Evolutionary conservation across 2,888 invertebrate species (phyloP).

Genomic region (Philonicus albiceps): DNA sequence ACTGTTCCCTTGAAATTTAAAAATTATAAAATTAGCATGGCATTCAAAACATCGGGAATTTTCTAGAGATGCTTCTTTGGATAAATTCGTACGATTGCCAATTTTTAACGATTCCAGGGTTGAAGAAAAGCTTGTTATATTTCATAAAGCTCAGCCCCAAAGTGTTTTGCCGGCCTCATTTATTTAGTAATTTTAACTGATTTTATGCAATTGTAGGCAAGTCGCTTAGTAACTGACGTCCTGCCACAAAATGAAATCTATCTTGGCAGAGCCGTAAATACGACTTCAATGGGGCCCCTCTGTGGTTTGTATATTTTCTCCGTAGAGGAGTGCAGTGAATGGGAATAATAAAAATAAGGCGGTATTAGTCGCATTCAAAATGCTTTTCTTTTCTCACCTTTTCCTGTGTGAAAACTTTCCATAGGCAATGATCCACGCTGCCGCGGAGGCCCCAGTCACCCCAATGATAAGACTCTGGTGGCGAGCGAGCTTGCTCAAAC

Average conservation of each 20-base stretch:
- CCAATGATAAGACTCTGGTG: conserved; percentile 69
- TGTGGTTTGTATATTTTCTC: neutral
- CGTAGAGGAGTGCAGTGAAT: neutral
- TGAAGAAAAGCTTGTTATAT: neutral
- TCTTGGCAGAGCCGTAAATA: neutral
- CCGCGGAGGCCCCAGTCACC: conserved; percentile 71
- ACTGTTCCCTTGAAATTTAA: neutral
- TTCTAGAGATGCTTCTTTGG: neutral
- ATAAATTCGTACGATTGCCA: neutral
- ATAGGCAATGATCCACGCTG: conserved; percentile 68
- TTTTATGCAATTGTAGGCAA: neutral
- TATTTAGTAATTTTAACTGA: neutral
- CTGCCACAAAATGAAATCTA: neutral
- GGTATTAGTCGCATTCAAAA: neutral
- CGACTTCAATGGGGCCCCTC: neutral
- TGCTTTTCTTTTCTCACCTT: conserved; percentile 49
- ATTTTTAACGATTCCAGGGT: neutral
- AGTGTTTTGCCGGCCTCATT: neutral
- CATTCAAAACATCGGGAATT: neutral
- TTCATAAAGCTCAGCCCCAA: neutral
- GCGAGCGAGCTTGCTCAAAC: conserved; percentile 77
- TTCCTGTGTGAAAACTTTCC: conserved; percentile 66
- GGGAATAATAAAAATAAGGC: neutral
- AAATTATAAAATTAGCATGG: neutral
- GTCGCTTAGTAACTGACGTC: neutral